These are phyloP conservation scores for Kryphioiulus occultus DNA, from an alignment of 2,888 invertebrate genomes.

Conservation along the genomic window DNA sequence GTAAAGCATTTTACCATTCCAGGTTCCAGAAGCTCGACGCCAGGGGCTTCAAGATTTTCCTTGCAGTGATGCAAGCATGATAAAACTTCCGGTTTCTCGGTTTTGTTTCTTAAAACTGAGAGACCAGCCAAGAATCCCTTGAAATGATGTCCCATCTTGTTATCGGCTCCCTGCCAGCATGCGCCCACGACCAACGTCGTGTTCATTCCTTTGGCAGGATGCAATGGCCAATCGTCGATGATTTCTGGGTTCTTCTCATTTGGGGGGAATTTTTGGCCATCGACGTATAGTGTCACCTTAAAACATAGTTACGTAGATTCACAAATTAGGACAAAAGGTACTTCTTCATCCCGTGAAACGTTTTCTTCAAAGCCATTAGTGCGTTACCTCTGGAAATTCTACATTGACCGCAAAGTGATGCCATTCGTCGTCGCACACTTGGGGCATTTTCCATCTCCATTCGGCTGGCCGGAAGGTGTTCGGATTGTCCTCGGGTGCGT, in stretches of 20 bases:
- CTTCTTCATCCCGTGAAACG: too few relatives aligned
- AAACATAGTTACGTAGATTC: slow-evolving; percentile 51
- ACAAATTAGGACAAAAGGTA: background rate
- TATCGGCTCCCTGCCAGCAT: slow-evolving; percentile 94
- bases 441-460: slow-evolving; percentile 97
- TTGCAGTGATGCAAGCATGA: slow-evolving; percentile 82
- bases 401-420: slow-evolving; percentile 97
- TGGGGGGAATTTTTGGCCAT: slow-evolving; percentile 77
- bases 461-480: slow-evolving; percentile 97
- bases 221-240: slow-evolving; percentile 98
- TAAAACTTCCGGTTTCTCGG: slow-evolving; percentile 77
- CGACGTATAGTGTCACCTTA: slow-evolving; percentile 74
- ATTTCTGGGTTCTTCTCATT: slow-evolving; percentile 90
- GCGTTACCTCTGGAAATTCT: slow-evolving; percentile 85
- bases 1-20: slow-evolving; percentile 69
- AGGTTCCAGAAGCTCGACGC: slow-evolving; percentile 76
- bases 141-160: slow-evolving; percentile 88
- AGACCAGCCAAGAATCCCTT: slow-evolving; percentile 89
- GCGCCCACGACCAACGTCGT: slow-evolving; percentile 95
- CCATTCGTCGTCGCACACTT: slow-evolving; percentile 98
- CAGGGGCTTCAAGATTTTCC: slow-evolving; percentile 80
- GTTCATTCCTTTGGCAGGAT: slow-evolving; percentile 91
- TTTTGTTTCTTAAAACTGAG: slow-evolving; percentile 77
- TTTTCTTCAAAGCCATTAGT: too few relatives aligned
- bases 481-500: slow-evolving; percentile 90